Base-by-base conservation (phyloP, 2,113 vertebrate genomes). In the Bucco capensis region DNA sequence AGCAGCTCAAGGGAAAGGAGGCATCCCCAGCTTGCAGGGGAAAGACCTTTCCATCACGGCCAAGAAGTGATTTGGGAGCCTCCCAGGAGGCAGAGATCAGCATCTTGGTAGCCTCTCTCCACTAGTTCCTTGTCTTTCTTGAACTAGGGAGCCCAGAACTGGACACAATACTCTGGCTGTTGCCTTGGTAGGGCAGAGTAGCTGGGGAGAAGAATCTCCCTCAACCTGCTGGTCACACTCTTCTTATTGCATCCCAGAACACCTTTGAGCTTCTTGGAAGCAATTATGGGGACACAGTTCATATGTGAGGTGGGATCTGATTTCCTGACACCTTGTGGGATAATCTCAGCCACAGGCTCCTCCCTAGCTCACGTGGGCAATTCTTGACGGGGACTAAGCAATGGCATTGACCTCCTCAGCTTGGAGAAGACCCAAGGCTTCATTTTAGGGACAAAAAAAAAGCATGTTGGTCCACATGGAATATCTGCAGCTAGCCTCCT, bases 401-500 rank as follows among this genome's bases (percentile, higher is more conserved):
- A 9, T 2, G 8, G 37, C 0, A 1, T 14, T 30, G 54, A 12
- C 24, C 30, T 51, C 14, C 9, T 27, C 38, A 13, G 1, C 62
- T 58, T 19, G 12, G n/a, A 58, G 1, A 1, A 10, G 9, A 77
- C 14, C 31, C 61, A 37, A 19, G 14, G 3, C 23, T 71, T 42
- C 35, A 24, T 42, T 78, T 84, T 21, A 51, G 5, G 38, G 56
- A 1, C 10, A 18, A 13, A 28, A 67, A 49, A 28, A 14, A 22
- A n/a, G 10, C 30, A 12, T 2, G 0, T 4, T 2, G 25, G 33
- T 12, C 47, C 74, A 18, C 6, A 0, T 0, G 19, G 44, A 72
- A 10, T 0, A 4, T 22, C 57, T 10, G 10, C 49, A 37, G 12
- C 2, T 46, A 3, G 6, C 0, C 3, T 31, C 37, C 31, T 2